phyloP scores from a whole-genome alignment of 2,888 invertebrate species.

The Eilema caniola region DNA sequence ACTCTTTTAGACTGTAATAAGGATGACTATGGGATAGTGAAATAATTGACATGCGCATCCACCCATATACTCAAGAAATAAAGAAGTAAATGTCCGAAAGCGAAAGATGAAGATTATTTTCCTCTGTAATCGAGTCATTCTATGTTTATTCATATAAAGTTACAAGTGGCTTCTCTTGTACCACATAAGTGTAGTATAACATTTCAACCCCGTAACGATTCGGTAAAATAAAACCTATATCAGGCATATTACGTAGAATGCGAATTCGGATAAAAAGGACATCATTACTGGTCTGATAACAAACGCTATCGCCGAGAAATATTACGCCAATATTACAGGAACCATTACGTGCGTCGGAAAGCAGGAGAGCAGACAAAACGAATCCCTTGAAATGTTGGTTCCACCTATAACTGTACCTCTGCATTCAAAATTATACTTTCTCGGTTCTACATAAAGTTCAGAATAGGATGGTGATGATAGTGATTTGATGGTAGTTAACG shows the following conservation, averaged over 20 bases:
- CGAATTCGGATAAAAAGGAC: constrained; percentile 65
- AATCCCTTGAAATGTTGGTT: constrained; percentile 66
- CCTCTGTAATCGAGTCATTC: too few species aligned
- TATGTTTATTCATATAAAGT: not conserved
- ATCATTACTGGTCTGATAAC: constrained; percentile 70
- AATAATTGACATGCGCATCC: too few species aligned
- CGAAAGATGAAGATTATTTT: too few species aligned
- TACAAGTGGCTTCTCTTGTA: not conserved
- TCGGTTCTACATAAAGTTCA: constrained; percentile 49
- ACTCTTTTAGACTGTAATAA: too few species aligned
- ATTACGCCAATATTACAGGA: constrained; percentile 76
- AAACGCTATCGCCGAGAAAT: constrained; percentile 75
- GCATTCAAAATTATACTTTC: constrained; percentile 42
- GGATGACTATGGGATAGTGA: too few species aligned
- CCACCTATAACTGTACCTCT: constrained; percentile 36
- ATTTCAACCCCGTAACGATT: constrained; percentile 15
- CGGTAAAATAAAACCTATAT: constrained; percentile 27
- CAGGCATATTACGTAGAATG: constrained; percentile 49
- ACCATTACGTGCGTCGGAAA: constrained; percentile 71
- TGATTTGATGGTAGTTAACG: constrained; percentile 72
- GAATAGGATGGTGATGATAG: constrained; percentile 43
- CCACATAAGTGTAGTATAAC: not conserved
- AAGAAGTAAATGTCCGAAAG: too few species aligned
- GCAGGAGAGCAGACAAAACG: constrained; percentile 71
- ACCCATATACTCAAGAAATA: too few species aligned